A percentile compares a stretch with the other conserved stretches of the same genome.
phyloP scores from a whole-genome alignment of 2,888 invertebrate genomes.

The Meiosimyza decipiens region DNA sequence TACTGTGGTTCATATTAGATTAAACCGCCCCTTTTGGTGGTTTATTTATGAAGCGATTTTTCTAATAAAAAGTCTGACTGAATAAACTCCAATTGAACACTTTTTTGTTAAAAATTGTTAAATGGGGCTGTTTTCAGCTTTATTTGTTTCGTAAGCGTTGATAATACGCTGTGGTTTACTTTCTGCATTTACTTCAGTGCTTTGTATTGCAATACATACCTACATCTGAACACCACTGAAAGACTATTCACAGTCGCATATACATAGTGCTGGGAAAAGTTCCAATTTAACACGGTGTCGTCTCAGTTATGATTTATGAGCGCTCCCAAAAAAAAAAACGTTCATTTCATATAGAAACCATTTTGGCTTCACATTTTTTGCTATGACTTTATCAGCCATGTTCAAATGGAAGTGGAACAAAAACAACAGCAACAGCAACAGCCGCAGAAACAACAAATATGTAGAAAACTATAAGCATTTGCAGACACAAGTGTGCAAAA shows the following conservation, averaged over 20 bases:
- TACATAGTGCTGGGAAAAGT: constrained; percentile 53
- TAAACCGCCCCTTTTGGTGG: no score
- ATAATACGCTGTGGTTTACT: no score
- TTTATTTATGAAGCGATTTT: no score
- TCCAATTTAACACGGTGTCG: constrained; percentile 62
- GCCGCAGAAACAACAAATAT: constrained; percentile 35
- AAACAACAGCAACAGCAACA: constrained; percentile 31
- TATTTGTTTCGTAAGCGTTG: no score
- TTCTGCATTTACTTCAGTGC: constrained; percentile 28
- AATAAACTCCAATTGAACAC: no score
- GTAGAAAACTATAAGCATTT: constrained; percentile 42
- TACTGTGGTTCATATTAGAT: neutral
- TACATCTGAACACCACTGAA: no score
- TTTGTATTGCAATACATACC: neutral
- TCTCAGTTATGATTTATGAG: constrained; percentile 59
- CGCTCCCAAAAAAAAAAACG: constrained; percentile 51
- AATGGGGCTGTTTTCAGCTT: no score
- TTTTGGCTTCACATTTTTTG: constrained; percentile 33
- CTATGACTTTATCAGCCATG: constrained; percentile 34
- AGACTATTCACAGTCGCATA: neutral
- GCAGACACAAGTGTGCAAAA: constrained; percentile 30
- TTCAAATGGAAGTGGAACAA: constrained; percentile 20
- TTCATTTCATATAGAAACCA: constrained; percentile 43
- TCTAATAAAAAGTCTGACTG: no score
- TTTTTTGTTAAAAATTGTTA: no score